phyloP scores from a whole-genome alignment of 2,113 vertebrate species.

The Emberiza fucata region DNA sequence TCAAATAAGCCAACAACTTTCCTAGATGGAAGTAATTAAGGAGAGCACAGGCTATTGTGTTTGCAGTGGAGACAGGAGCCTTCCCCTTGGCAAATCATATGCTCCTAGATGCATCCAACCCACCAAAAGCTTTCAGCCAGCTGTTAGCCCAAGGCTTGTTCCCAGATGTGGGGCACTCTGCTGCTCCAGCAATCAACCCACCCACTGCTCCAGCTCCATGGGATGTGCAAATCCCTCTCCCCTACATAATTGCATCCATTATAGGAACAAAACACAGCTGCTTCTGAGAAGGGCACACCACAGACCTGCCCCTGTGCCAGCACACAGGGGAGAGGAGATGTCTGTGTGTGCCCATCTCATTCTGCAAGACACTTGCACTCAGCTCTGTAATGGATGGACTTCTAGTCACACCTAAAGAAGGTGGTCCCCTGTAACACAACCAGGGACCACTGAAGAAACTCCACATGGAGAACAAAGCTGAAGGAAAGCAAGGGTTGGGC shows the following conservation, averaged over 20 bases:
- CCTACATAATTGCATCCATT: not conserved
- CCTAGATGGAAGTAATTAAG: not conserved
- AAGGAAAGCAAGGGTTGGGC: not conserved
- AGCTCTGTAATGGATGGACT: not conserved
- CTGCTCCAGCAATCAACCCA: not conserved
- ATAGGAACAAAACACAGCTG: not conserved
- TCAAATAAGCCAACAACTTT: not conserved
- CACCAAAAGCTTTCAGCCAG: not conserved
- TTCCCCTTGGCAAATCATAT: not conserved
- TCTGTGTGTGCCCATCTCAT: not conserved
- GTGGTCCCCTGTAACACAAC: not conserved
- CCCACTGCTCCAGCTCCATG: not conserved
- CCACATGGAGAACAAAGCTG: not conserved
- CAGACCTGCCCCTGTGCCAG: fast-evolving
- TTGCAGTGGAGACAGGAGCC: not conserved
- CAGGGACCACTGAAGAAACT: not conserved
- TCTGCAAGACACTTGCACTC: not conserved
- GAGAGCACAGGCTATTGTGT: not conserved
- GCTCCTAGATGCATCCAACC: not conserved
- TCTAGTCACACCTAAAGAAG: not conserved
- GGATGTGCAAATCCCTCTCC: not conserved
- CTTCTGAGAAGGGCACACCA: not conserved
- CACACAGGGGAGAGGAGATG: not conserved
- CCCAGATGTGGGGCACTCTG: not conserved
- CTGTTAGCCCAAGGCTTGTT: not conserved